phyloP scores from a whole-genome alignment of 2,113 vertebrate genomes.

The Kryptolebias marmoratus region DNA sequence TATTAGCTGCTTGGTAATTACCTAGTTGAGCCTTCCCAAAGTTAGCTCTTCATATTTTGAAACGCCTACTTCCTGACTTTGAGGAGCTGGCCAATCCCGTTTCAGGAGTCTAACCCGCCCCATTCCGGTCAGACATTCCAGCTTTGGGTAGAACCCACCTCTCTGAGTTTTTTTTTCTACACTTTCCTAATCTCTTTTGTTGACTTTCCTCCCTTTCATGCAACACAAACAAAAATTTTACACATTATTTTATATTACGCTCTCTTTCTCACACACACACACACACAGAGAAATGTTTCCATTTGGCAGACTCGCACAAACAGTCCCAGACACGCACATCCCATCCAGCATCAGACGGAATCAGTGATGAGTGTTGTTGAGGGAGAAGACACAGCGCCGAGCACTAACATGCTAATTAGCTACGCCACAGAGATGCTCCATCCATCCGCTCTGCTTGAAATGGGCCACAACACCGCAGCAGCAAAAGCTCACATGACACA shows the following conservation, averaged over 20 bases:
- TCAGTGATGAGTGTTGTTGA: slow-evolving; percentile 75
- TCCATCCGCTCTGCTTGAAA: slow-evolving; percentile 69
- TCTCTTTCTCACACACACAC: background rate
- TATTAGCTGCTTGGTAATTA: too few relatives aligned
- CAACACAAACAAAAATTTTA: slow-evolving; percentile 36
- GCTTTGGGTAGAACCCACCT: too few relatives aligned
- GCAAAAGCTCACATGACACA: slow-evolving; percentile 44
- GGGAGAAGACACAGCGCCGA: slow-evolving; percentile 72
- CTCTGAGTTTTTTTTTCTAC: background rate
- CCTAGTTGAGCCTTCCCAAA: too few relatives aligned
- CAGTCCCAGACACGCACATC: slow-evolving; percentile 49
- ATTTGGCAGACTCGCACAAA: slow-evolving; percentile 63
- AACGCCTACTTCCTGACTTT: too few relatives aligned
- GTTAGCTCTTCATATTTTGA: too few relatives aligned
- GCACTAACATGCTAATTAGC: slow-evolving; percentile 81
- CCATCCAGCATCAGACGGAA: slow-evolving; percentile 75
- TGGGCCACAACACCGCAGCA: slow-evolving; percentile 59
- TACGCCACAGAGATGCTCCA: slow-evolving; percentile 70
- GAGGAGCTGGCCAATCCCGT: too few relatives aligned
- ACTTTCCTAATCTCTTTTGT: slow-evolving; percentile 6
- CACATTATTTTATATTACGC: slow-evolving; percentile 32
- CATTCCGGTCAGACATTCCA: too few relatives aligned
- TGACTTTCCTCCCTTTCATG: background rate
- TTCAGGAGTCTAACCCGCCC: too few relatives aligned
- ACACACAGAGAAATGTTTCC: slow-evolving; percentile 44